These are phyloP conservation scores for Zaprionus ornatus DNA, from an alignment of 1,140 invertebrate species.

Conservation along the genomic window DNA sequence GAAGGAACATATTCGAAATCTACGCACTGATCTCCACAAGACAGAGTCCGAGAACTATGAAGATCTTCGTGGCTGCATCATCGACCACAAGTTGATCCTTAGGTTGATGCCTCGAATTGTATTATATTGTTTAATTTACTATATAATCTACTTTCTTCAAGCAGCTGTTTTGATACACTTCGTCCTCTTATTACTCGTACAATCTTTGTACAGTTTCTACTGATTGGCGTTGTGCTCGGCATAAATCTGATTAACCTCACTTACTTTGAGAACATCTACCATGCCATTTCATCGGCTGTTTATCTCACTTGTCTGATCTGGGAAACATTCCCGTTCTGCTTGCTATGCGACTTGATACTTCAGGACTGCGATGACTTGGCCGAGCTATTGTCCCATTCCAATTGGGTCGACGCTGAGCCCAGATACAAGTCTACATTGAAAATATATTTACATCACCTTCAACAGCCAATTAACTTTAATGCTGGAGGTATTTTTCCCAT, in stretches of 20 bases:
- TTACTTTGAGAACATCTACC: background rate
- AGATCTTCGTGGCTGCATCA: slow-evolving; percentile 51
- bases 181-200: slow-evolving; percentile 5
- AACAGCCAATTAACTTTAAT: slow-evolving; percentile 13
- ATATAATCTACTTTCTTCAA: background rate
- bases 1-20: slow-evolving; percentile 36
- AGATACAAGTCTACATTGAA: slow-evolving; percentile 12
- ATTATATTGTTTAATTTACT: too few relatives aligned
- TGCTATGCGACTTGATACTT: background rate
- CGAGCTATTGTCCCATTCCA: background rate
- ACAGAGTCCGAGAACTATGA: slow-evolving; percentile 41
- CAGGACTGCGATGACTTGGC: slow-evolving; percentile 3
- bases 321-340: slow-evolving; percentile 32
- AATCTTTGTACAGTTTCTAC: slow-evolving; percentile 24
- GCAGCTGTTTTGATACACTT: slow-evolving; percentile 3
- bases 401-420: slow-evolving; percentile 17
- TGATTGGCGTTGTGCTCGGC: slow-evolving; percentile 18
- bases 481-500: slow-evolving; percentile 24
- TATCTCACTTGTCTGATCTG: background rate
- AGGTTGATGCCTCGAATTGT: background rate
- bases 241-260: background rate
- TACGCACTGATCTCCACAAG: slow-evolving; percentile 23
- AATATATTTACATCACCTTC: slow-evolving; percentile 17
- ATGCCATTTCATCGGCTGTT: background rate
- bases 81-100: slow-evolving; percentile 47